A percentile compares a stretch with the other conserved stretches of the same genome.
These are phyloP conservation scores for Eulemur macaco DNA, from an alignment of 2,113 vertebrate genomes.

Conservation along the genomic window DNA sequence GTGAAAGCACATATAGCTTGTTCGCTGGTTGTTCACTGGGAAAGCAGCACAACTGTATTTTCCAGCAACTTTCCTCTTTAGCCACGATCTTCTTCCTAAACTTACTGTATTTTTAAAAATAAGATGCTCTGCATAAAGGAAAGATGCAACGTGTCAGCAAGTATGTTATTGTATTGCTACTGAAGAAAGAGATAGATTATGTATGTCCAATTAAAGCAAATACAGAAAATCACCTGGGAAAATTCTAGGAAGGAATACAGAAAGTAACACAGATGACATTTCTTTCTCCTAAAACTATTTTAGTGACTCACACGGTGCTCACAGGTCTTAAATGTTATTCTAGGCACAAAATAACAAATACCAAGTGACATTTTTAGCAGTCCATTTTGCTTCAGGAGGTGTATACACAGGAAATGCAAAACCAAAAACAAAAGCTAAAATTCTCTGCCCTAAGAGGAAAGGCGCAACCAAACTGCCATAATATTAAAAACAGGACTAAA, in stretches of 20 bases:
- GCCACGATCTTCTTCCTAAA: not conserved
- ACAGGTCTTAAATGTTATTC: constrained; percentile 50
- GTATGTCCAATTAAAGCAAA: not conserved
- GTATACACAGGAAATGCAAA: constrained; percentile 65
- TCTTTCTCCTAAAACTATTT: constrained; percentile 40
- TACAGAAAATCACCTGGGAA: not conserved
- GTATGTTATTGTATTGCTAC: fast-evolving
- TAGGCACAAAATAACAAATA: constrained; percentile 54
- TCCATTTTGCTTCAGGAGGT: constrained; percentile 38
- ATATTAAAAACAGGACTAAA: constrained; percentile 26
- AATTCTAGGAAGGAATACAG: not conserved
- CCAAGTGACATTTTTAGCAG: constrained; percentile 67
- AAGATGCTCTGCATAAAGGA: not conserved
- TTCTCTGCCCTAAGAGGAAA: constrained; percentile 30
- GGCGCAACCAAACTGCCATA: not conserved
- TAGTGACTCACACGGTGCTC: constrained; percentile 42
- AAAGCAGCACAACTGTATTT: not conserved
- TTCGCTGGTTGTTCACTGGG: not conserved
- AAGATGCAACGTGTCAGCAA: not conserved
- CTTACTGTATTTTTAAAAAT: not conserved
- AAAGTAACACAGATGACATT: not conserved
- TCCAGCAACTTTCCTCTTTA: not conserved
- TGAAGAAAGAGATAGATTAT: not conserved
- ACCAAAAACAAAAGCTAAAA: constrained; percentile 63
- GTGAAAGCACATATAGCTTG: fast-evolving